Percentiles rank a stretch among this genome's conserved stretches.
Conservation (phyloP, 2,888 invertebrate genomes). For the Automeris io region DNA sequence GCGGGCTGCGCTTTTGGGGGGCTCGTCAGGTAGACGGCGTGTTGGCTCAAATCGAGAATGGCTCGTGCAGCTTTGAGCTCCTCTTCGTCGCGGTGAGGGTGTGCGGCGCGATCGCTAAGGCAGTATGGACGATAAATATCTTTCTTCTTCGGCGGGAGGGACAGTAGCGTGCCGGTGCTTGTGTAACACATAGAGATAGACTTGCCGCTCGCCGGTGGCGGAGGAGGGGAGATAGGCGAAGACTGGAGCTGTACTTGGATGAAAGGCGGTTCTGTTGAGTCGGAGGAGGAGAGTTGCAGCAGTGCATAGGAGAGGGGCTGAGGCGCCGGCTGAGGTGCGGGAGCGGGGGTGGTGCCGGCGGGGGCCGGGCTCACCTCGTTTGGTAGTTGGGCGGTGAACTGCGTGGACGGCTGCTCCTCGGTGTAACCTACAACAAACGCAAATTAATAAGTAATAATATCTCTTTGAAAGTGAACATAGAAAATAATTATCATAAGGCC, state of each 20-base stretch:
- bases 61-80: conserved; percentile 93
- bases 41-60: conserved; percentile 91
- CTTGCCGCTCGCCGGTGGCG: conserved; percentile 79
- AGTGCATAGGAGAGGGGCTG: conserved; percentile 69
- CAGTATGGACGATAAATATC: conserved; percentile 94
- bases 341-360: conserved; percentile 46
- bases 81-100: conserved; percentile 82
- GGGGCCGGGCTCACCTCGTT: conserved; percentile 82
- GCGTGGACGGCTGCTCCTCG: conserved; percentile 86
- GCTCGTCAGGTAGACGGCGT: conserved; percentile 84
- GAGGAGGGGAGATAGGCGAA: conserved; percentile 69
- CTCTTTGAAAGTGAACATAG: too few species aligned
- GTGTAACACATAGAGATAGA: conserved; percentile 90
- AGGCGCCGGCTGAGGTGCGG: conserved; percentile 52
- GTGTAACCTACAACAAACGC: conserved; percentile 81
- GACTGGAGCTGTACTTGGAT: conserved; percentile 68
- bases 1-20: conserved; percentile 53
- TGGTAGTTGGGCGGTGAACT: conserved; percentile 86
- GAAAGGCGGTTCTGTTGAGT: conserved; percentile 55
- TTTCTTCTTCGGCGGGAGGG: conserved; percentile 92
- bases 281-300: conserved; percentile 65
- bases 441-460: too few species aligned
- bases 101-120: conserved; percentile 80
- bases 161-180: conserved; percentile 88
- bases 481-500: too few species aligned